Percentiles rank a stretch among this genome's conserved stretches.
Conservation (phyloP, 2,888 invertebrate species). For the Odontocolon sp. region DNA sequence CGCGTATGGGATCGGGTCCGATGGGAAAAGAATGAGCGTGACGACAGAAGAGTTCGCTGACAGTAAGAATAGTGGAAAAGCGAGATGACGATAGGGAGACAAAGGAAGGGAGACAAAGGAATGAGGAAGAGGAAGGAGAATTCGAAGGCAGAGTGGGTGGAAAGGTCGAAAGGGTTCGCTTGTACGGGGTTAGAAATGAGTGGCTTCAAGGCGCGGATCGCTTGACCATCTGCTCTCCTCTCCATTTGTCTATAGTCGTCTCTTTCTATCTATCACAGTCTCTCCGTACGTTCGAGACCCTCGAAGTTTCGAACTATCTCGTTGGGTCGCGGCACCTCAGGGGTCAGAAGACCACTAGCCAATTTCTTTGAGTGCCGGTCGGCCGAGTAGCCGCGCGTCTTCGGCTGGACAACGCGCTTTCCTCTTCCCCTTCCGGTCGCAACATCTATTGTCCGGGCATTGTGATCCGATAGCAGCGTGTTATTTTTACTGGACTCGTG, state of each 20-base stretch:
- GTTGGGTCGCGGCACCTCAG: constrained; percentile 69
- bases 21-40: constrained; percentile 33
- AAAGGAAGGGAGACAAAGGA: constrained; percentile 35
- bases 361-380: constrained; percentile 78
- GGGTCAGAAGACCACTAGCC: constrained; percentile 76
- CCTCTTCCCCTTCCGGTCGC: constrained; percentile 8
- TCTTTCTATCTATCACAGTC: constrained; percentile 22
- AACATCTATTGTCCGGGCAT: constrained; percentile 56
- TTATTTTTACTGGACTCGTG: constrained; percentile 43
- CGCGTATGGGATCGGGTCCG: constrained; percentile 42
- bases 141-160: too few species aligned
- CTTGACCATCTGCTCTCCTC: constrained; percentile 21
- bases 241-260: constrained; percentile 24
- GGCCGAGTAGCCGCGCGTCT: constrained; percentile 63
- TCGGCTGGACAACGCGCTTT: constrained; percentile 20
- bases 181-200: too few species aligned
- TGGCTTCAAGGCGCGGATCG: constrained; percentile 36
- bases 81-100: constrained; percentile 27
- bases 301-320: constrained; percentile 74
- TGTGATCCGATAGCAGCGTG: constrained; percentile 53
- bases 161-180: constrained; percentile 20
- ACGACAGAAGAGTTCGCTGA: constrained; percentile 9
- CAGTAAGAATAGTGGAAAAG: constrained; percentile 5
- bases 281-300: constrained; percentile 40
- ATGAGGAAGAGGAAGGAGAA: too few species aligned